phyloP scores from a whole-genome alignment of 1,140 invertebrate species.

The Leptopilina clavipes region DNA sequence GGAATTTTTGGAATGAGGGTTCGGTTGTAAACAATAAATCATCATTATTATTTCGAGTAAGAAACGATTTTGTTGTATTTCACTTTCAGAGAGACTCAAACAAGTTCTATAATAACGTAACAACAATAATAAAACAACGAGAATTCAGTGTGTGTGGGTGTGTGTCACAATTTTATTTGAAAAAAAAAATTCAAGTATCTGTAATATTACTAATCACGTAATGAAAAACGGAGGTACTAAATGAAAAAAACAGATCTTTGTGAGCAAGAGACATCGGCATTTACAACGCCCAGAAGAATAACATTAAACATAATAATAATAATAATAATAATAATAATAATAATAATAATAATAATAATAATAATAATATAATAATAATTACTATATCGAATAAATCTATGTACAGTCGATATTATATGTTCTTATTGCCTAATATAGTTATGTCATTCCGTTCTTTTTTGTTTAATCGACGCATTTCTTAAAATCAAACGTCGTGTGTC shows the following conservation, averaged over 20 bases:
- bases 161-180: constrained; percentile 12
- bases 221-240: constrained; percentile 6
- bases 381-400: constrained; percentile 62
- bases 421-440: constrained; percentile 31
- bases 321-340: constrained; percentile 41
- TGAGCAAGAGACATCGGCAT: constrained; percentile 52
- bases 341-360: constrained; percentile 26
- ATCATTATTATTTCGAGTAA: constrained; percentile 39
- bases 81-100: constrained; percentile 57
- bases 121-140: constrained; percentile 63
- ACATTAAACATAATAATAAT: constrained; percentile 44
- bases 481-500: constrained; percentile 13
- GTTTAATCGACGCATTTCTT: constrained; percentile 9
- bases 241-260: constrained; percentile 37
- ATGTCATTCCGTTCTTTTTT: constrained; percentile 36
- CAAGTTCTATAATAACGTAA: constrained; percentile 53
- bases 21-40: too few species aligned
- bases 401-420: constrained; percentile 57
- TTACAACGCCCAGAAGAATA: constrained; percentile 49
- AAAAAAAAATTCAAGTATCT: constrained; percentile 12
- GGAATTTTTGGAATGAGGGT: too few species aligned
- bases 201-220: constrained; percentile 38
- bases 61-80: constrained; percentile 65
- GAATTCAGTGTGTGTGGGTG: constrained; percentile 26
- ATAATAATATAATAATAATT: constrained; percentile 50